A percentile compares a stretch with the other conserved stretches of the same genome.
phyloP scores from a whole-genome alignment of 2,113 vertebrate species.

The Ceuthmochares aereus region DNA sequence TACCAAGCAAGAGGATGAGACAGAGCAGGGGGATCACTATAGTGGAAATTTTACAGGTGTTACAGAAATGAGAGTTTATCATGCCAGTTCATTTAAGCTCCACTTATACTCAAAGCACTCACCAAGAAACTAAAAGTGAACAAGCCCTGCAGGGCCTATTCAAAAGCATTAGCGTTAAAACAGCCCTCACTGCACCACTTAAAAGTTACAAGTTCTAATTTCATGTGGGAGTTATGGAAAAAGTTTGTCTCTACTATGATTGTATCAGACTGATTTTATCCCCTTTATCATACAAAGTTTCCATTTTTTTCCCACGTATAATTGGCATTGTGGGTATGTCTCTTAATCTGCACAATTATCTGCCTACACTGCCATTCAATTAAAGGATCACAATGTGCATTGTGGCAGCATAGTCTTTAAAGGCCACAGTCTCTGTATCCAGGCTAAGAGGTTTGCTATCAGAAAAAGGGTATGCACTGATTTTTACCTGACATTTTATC shows the following conservation, averaged over 20 bases:
- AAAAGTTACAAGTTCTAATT: conserved; percentile 53
- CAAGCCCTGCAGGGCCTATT: conserved; percentile 20
- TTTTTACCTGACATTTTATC: conserved; percentile 58
- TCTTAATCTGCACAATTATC: conserved; percentile 49
- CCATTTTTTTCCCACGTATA: background rate
- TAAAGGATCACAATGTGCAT: conserved; percentile 3
- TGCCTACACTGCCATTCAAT: conserved; percentile 48
- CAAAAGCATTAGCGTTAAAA: conserved; percentile 24
- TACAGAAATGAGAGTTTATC: conserved; percentile 14
- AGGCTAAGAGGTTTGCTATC: conserved; percentile 45
- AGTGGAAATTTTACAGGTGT: conserved; percentile 30
- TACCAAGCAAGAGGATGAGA: background rate
- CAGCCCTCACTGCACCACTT: conserved; percentile 27
- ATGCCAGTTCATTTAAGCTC: conserved; percentile 10
- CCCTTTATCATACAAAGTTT: background rate
- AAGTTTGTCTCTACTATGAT: conserved; percentile 43
- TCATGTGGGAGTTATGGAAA: conserved; percentile 2
- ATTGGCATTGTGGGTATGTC: background rate
- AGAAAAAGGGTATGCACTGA: conserved; percentile 43
- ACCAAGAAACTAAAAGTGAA: conserved; percentile 43
- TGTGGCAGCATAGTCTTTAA: background rate
- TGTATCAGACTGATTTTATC: conserved; percentile 16
- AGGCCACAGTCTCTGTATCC: conserved; percentile 16
- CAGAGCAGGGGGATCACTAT: background rate
- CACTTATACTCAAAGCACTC: conserved; percentile 39